Conservation (phyloP, 2,797 vertebrate genomes). For the Dromococcyx pavoninus region DNA sequence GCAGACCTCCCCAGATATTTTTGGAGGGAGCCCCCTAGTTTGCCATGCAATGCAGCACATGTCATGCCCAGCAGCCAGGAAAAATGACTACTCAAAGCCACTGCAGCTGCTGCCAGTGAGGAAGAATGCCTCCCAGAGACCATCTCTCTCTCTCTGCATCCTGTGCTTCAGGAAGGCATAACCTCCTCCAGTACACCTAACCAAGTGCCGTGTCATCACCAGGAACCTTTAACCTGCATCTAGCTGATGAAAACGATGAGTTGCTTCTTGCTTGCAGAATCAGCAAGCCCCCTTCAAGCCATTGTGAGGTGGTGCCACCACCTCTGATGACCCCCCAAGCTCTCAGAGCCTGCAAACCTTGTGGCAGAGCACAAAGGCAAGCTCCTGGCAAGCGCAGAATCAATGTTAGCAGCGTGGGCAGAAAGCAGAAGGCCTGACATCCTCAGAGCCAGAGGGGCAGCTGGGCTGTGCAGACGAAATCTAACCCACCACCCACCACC, state of each 20-base stretch:
- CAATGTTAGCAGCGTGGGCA: fast-evolving
- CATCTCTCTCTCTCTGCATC: background rate
- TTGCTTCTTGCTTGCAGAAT: background rate
- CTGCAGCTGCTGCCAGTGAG: fast-evolving
- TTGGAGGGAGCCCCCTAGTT: background rate
- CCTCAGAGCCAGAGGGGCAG: background rate
- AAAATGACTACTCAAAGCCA: background rate
- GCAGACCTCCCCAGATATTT: background rate
- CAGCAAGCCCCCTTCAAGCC: background rate
- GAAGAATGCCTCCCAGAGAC: background rate
- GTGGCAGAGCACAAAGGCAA: background rate
- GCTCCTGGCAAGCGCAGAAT: background rate
- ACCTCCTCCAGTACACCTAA: background rate
- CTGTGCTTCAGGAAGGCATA: background rate
- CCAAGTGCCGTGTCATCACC: background rate
- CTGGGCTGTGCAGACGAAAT: background rate
- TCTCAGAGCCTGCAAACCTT: background rate
- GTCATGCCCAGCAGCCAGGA: background rate
- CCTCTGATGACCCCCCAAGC: background rate
- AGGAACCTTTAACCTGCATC: background rate
- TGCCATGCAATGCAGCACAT: fast-evolving
- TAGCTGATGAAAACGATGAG: background rate
- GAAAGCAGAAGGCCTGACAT: background rate
- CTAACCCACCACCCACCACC: background rate
- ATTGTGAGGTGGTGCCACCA: fast-evolving